Evolutionary conservation across 2,113 vertebrate species (phyloP), one percentile per base, ranked within the genome.

Genomic region (Maccullochella peelii): DNA sequence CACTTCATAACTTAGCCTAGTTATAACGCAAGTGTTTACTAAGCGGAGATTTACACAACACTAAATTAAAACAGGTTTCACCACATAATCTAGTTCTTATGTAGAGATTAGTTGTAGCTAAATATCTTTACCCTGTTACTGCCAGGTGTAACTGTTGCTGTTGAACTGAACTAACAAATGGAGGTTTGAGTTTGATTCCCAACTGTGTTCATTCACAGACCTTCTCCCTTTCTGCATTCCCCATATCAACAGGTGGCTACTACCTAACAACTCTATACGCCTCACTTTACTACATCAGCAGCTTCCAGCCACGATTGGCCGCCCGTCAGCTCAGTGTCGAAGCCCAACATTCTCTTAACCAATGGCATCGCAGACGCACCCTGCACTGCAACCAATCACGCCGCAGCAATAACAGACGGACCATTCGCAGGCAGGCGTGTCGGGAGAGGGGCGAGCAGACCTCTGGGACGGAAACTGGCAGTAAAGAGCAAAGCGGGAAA

Each of bases 201-300:
- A 57, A 2, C 15, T 49, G 15, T 20, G 23, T n/a, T 55, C 23
- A 76, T 52, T 54, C 23, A 69, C 55, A 25, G 30, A 62, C 42
- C 11, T 5, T 83, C 40, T 72, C 23, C 36, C 12, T 78, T 36
- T 62, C 27, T 85, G 4, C 49, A 6, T 62, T 9, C 55, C n/a
- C 11, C 21, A 1, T 69, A 33, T 58, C 68, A 30, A 84, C 84
- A 97, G 97, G 96, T 25, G 97, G 97, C 11, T 98, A 98, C 92
- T 98, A 98, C 90, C 94, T 98, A 68, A 98, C 97, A n/a, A 96
- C 97, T 11, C 91, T 97, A 77, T 98, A 97, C 61, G 97, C 97
- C 50, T 95, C 97, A 1, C 95, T 98, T 38, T 96, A 95, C 93
- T 97, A 98, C 92, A 97, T 98, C 75, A 96, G 94, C 87, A 96